phyloP scores from a whole-genome alignment of 2,113 vertebrate species.

The Eira barbara region DNA sequence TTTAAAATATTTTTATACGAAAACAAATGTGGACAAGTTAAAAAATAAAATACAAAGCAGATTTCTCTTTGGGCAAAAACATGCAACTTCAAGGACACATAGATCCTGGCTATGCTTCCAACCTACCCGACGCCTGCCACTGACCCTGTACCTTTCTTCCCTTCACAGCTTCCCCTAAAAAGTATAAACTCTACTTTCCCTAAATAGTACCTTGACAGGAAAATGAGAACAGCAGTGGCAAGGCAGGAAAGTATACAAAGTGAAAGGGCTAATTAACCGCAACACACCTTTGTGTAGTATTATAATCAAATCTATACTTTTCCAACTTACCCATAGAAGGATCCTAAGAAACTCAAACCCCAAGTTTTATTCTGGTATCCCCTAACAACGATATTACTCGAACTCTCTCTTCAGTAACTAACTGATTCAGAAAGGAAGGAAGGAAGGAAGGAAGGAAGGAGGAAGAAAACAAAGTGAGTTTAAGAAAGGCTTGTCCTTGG shows the following conservation, averaged over 20 bases:
- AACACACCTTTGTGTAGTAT: not conserved
- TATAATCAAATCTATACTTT: not conserved
- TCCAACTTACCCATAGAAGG: not conserved
- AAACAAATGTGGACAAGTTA: not conserved
- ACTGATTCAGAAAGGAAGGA: not conserved
- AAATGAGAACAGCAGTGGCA: not conserved
- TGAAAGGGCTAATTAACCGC: not conserved
- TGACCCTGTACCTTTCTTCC: not conserved
- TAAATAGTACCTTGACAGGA: not conserved
- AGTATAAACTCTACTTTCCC: not conserved
- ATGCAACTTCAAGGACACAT: not conserved
- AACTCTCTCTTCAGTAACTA: not conserved
- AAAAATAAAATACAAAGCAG: not conserved
- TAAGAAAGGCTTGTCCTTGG: not conserved
- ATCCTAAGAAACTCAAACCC: not conserved
- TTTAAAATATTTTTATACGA: not conserved
- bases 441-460: not conserved
- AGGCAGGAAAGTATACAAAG: not conserved
- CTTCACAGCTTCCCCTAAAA: not conserved
- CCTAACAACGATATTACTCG: not conserved
- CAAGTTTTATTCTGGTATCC: not conserved
- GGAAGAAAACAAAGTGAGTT: not conserved
- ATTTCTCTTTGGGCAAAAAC: not conserved
- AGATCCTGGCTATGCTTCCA: not conserved
- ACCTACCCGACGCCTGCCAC: not conserved